Evolutionary conservation across 2,888 invertebrate genomes (phyloP).

Genomic region (Piscicola geometra): DNA sequence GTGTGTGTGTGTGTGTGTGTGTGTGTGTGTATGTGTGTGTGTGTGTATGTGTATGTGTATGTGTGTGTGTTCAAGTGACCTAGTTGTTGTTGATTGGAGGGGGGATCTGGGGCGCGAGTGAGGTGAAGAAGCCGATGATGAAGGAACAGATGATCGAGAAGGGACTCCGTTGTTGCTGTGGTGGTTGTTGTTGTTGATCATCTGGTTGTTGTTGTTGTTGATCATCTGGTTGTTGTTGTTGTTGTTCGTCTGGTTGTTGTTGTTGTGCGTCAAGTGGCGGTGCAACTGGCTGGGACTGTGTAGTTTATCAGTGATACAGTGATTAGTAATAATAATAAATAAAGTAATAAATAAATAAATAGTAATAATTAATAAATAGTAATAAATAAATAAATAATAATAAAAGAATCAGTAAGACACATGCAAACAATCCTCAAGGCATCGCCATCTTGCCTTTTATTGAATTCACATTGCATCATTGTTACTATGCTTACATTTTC

Average conservation of each 20-base stretch:
- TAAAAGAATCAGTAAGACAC: neutral
- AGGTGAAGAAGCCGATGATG: slow-evolving; percentile 85
- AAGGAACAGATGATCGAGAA: slow-evolving; percentile 80
- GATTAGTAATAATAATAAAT: neutral
- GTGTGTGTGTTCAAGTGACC: neutral
- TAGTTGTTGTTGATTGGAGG: slow-evolving; percentile 53
- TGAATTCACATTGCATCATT: too few species aligned
- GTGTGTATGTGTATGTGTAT: neutral
- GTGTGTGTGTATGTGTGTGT: too few species aligned
- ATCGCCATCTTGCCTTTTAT: too few species aligned
- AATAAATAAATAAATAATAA: neutral
- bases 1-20: neutral
- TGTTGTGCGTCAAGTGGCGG: neutral
- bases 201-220: neutral
- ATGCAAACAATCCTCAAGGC: neutral
- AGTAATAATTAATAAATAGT: neutral
- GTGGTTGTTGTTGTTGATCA: slow-evolving; percentile 7
- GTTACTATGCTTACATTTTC: too few species aligned
- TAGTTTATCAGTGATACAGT: too few species aligned
- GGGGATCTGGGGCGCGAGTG: slow-evolving; percentile 84
- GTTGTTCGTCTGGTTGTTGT: neutral
- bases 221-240: neutral
- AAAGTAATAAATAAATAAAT: neutral
- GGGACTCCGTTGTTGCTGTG: slow-evolving; percentile 47
- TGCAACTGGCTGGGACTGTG: neutral